Conservation (phyloP, 2,113 vertebrate species). For the Neopipo cinnamomea region DNA sequence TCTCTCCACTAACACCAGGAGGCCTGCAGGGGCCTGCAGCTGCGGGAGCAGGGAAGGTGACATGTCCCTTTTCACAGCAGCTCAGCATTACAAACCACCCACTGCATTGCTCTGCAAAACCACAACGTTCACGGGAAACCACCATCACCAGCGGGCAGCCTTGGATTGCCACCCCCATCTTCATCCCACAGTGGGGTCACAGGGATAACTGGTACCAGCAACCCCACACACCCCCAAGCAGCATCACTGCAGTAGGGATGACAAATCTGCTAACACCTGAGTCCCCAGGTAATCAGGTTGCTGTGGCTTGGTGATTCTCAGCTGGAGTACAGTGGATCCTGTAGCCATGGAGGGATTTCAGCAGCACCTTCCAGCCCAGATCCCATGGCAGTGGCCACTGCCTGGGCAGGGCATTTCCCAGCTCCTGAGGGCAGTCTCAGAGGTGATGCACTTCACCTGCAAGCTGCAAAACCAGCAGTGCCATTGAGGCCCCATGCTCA, state of each 20-base stretch:
- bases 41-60: neutral
- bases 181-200: neutral
- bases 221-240: neutral
- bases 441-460: neutral
- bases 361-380: neutral
- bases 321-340: neutral
- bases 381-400: accelerated
- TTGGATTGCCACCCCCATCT: accelerated
- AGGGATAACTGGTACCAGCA: neutral
- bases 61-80: neutral
- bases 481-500: neutral
- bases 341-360: neutral
- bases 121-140: accelerated
- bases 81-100: neutral
- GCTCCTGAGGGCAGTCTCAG: neutral
- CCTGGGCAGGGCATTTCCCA: neutral
- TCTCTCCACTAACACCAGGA: neutral
- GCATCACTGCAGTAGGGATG: accelerated
- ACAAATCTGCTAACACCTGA: neutral
- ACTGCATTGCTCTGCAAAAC: neutral
- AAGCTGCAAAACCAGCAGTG: neutral
- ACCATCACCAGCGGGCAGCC: neutral
- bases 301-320: neutral
- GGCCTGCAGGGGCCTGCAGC: neutral
- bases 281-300: neutral